Conservation (phyloP, 1,140 invertebrate species). For the Trichonephila inaurata region DNA sequence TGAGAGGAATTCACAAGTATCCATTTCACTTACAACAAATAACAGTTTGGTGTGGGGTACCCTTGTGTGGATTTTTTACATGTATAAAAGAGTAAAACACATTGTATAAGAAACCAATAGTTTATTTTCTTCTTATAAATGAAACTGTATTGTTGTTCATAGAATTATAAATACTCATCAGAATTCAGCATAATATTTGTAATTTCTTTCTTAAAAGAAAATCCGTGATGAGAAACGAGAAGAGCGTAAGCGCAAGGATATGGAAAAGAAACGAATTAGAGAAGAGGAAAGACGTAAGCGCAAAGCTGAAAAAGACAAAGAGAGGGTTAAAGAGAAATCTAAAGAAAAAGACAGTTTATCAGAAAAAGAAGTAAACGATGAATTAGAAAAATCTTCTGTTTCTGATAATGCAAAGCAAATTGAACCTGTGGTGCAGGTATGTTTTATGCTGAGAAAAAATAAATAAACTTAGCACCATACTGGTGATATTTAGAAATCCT, state of each 20-base stretch:
- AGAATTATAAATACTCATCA: too few species aligned
- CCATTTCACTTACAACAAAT: too few species aligned
- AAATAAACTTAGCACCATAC: background rate
- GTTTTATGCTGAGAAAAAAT: background rate
- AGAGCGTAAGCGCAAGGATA: constrained; percentile 77
- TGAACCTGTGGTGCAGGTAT: constrained; percentile 66
- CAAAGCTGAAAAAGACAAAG: constrained; percentile 77
- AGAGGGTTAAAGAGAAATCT: constrained; percentile 68
- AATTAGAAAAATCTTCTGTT: constrained; percentile 60
- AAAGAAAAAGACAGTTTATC: constrained; percentile 70
- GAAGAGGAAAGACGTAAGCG: constrained; percentile 76
- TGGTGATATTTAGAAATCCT: background rate
- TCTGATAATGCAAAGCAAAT: constrained; percentile 41
- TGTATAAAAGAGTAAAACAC: too few species aligned
- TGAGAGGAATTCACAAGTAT: too few species aligned
- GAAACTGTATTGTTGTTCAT: too few species aligned
- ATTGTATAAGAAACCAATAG: too few species aligned
- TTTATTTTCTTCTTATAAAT: too few species aligned
- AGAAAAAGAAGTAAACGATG: constrained; percentile 69
- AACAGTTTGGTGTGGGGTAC: too few species aligned
- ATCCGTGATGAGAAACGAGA: constrained; percentile 77
- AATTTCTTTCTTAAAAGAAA: constrained; percentile 39
- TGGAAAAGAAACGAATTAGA: constrained; percentile 80
- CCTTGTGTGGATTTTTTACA: too few species aligned
- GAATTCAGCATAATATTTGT: too few species aligned